Conservation (phyloP, 2,797 vertebrate genomes). For the Phaenicophaeus curvirostris region DNA sequence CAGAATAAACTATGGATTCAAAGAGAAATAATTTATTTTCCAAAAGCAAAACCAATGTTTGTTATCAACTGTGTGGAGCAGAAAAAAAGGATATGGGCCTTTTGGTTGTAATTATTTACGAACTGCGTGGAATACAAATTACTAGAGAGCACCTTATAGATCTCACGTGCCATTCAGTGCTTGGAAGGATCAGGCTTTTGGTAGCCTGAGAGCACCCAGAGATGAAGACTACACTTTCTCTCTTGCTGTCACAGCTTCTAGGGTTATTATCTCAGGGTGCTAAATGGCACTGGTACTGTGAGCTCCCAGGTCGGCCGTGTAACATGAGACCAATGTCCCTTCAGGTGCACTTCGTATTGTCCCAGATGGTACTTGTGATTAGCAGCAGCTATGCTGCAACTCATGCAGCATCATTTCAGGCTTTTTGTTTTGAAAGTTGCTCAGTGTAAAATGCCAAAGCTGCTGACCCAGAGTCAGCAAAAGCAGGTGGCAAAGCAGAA, state of each 20-base stretch:
- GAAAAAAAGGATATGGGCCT: neutral
- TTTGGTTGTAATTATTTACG: neutral
- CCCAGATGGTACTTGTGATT: neutral
- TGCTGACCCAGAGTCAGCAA: neutral
- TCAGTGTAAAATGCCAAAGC: neutral
- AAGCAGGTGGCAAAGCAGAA: constrained; percentile 8
- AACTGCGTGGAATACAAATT: neutral
- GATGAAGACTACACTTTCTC: neutral
- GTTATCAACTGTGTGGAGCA: neutral
- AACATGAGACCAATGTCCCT: neutral
- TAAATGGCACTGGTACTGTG: fast-evolving
- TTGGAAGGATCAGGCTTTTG: neutral
- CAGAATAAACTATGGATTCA: neutral
- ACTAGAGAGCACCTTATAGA: neutral
- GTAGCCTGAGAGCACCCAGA: neutral
- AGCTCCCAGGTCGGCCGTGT: neutral
- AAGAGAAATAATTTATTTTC: neutral
- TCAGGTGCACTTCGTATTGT: neutral
- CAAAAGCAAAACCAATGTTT: neutral
- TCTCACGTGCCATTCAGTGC: neutral
- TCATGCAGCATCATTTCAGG: neutral
- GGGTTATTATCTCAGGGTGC: neutral
- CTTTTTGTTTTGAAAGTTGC: neutral
- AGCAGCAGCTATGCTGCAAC: neutral
- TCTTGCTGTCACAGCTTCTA: neutral